These are phyloP conservation scores for Etheostoma spectabile DNA, from an alignment of 2,113 vertebrate species.

Conservation along the genomic window DNA sequence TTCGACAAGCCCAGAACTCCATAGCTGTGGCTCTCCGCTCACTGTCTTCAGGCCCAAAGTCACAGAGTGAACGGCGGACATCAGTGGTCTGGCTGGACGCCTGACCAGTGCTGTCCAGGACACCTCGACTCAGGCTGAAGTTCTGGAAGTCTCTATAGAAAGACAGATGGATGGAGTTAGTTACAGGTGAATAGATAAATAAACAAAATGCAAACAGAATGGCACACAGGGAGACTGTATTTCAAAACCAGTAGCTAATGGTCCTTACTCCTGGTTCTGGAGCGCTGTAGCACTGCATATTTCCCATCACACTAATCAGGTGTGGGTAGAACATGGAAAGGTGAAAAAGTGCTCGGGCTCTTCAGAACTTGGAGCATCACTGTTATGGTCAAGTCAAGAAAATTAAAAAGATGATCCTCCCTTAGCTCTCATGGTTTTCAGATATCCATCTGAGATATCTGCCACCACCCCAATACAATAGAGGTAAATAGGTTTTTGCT, in stretches of 20 bases:
- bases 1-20: conserved; percentile 78
- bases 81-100: conserved; percentile 73
- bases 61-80: conserved; percentile 78
- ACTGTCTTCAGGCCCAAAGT: conserved; percentile 76
- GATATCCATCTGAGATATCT: not conserved
- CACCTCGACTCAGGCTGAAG: conserved; percentile 86
- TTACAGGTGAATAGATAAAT: not conserved
- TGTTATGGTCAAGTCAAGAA: not conserved
- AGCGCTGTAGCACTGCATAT: not conserved
- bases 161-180: conserved; percentile 19
- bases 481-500: not conserved
- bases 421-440: not conserved
- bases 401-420: not conserved
- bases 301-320: not conserved
- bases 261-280: not conserved
- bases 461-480: not conserved
- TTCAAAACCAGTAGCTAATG: not conserved
- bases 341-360: not conserved
- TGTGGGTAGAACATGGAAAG: not conserved
- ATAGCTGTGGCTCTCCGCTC: conserved; percentile 84
- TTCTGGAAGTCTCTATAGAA: conserved; percentile 91
- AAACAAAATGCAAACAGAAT: not conserved
- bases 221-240: not conserved
- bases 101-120: conserved; percentile 81
- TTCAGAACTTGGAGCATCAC: not conserved